Evolutionary conservation across 2,888 invertebrate species (phyloP), one percentile per base, ranked within the genome.

Genomic region (Ormyrus pomaceus): DNA sequence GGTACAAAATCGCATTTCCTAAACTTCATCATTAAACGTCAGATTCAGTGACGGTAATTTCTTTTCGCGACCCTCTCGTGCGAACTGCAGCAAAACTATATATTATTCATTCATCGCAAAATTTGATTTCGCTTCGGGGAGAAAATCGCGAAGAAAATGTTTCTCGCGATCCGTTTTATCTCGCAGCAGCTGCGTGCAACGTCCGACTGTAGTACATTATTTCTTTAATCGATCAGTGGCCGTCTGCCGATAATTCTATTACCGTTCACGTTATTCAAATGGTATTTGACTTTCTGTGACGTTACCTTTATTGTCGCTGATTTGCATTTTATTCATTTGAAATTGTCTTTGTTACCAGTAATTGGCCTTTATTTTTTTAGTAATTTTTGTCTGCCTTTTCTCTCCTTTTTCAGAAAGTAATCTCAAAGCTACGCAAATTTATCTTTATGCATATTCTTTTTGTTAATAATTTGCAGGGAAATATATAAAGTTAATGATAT

Each of bases 221-320:
- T 85, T 85, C 85, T 84, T 86, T 86, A 87, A 87, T 86, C 87
- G 86, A 88, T 88, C 85, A 86, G 83, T 75, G 82, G 51, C 9
- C 10, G 11, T 55, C 53, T 48, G 19, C n/a, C 84, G 85, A 88
- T 88, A 88, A 88, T 89, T 88, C 86, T 85, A 88, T 87, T 87
- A 86, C 86, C 83, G 85, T 86, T 86, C 84, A 82, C 85, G 85
- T 86, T 87, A 88, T 89, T 89, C 88, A 88, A 88, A 89, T 88
- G 88, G 85, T 88, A 88, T 89, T 89, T 88, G 88, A 89, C 89
- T 89, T 89, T 89, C 87, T 88, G 86, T 86, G 84, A 85, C 87
- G 88, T 88, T 89, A 88, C 87, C 87, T 88, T 87, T 87, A 87
- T 88, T 85, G 86, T 85, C 83, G 84, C 83, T 86, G 86, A 89